These are phyloP conservation scores for Isotomurus palustris DNA, from an alignment of 2,888 invertebrate genomes.

Conservation along the genomic window DNA sequence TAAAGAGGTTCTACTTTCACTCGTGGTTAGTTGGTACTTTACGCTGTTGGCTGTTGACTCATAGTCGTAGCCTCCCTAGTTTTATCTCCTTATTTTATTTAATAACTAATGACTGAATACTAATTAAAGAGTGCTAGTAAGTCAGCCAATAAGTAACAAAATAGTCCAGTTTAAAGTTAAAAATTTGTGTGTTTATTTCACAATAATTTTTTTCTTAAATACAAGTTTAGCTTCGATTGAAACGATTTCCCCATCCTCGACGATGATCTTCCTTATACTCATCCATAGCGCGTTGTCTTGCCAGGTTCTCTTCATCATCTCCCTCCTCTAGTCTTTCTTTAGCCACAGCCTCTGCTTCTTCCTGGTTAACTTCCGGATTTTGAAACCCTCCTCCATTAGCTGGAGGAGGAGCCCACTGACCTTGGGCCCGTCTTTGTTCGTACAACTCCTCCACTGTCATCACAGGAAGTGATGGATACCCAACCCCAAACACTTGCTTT, in stretches of 20 bases:
- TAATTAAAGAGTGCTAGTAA: too few species aligned
- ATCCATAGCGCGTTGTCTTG: constrained; percentile 66
- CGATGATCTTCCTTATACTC: constrained; percentile 84
- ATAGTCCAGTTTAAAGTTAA: too few species aligned
- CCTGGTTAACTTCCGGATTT: constrained; percentile 51
- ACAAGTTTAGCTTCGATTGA: constrained; percentile 45
- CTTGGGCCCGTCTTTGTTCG: constrained; percentile 73
- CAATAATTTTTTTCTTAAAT: too few species aligned
- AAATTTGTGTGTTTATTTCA: too few species aligned
- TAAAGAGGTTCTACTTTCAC: too few species aligned
- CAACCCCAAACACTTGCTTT: constrained; percentile 87
- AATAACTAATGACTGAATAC: too few species aligned
- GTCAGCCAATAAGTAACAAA: too few species aligned
- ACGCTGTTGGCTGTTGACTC: too few species aligned
- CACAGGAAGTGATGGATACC: constrained; percentile 89
- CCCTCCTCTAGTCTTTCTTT: constrained; percentile 63
- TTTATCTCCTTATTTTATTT: too few species aligned
- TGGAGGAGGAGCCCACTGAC: constrained; percentile 56
- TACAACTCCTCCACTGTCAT: constrained; percentile 95
- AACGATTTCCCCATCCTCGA: constrained; percentile 79
- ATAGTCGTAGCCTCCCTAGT: too few species aligned
- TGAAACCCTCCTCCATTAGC: constrained; percentile 29
- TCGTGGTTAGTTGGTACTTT: too few species aligned
- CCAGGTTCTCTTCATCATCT: constrained; percentile 68
- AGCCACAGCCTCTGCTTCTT: constrained; percentile 58